Evolutionary conservation across 2,113 vertebrate species (phyloP), one percentile per base, ranked within the genome.

Genomic region (Tychaedon coryphoeus): DNA sequence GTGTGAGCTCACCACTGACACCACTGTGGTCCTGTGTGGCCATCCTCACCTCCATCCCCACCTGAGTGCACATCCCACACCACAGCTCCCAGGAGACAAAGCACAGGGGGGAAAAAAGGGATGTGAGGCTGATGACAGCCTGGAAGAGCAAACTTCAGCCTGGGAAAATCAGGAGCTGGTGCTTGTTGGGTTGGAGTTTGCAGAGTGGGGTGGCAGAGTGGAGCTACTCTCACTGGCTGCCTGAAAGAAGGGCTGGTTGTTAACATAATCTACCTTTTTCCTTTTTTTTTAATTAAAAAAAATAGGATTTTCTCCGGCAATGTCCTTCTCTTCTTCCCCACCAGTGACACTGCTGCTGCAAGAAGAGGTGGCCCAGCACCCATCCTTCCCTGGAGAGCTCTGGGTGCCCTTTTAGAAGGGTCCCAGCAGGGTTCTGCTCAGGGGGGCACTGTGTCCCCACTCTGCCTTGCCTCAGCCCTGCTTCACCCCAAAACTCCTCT

Each of bases 1-100:
- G 0, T 18, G 2, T 8, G 13, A 1, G 14, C 33, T 15, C 83
- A 54, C 48, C 47, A 3, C n/a, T 51, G 26, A 5, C 54, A 20
- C 29, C 60, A 4, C 1, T 15, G 50, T 11, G 78, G 19, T 31
- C 38, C 92, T 29, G 4, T 0, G 0, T 8, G 66, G 72, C 25
- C 58, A 33, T 19, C 56, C 43, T 13, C 54, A 6, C 20, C 48
- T 18, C 15, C 64, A 45, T n/a, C 61, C 45, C 17, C 2, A 2
- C 6, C 48, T 8, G 11, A 34, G 6, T 0, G 4, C 48, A 64
- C 33, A 43, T 20, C 19, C 67, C 50, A 51, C 43, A 42, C 1
- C 13, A 3, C 67, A 34, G 40, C 11, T 29, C 26, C 12, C 66
- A 31, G 53, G 16, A 56, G 14, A 38, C 17, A 79, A 25, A 45